phyloP scores from a whole-genome alignment of 1,140 invertebrate genomes.

The Uloborus diversus region DNA sequence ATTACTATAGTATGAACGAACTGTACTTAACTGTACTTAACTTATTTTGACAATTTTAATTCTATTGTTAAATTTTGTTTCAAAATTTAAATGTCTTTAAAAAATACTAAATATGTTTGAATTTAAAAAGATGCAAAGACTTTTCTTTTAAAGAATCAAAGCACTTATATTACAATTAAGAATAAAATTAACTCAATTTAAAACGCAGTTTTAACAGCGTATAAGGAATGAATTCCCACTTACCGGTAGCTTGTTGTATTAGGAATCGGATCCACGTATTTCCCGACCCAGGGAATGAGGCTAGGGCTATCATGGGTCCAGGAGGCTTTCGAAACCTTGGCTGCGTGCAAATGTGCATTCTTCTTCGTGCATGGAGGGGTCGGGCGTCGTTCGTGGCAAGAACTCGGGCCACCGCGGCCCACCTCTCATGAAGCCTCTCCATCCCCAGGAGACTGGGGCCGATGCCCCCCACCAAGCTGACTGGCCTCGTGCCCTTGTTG shows the following conservation, averaged over 20 bases:
- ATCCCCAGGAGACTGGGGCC: constrained; percentile 12
- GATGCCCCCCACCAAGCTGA: constrained; percentile 8
- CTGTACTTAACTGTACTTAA: too few species aligned
- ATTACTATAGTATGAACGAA: too few species aligned
- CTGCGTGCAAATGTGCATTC: constrained; percentile 12
- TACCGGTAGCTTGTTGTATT: constrained; percentile 79
- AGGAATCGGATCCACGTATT: constrained; percentile 83
- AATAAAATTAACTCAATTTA: too few species aligned
- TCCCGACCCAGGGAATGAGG: constrained; percentile 80
- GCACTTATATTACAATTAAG: too few species aligned
- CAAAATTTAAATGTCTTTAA: too few species aligned
- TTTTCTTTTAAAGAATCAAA: too few species aligned
- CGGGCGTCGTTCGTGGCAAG: constrained; percentile 6
- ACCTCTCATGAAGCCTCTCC: constrained; percentile 34
- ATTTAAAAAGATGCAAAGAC: too few species aligned
- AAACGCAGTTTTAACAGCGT: too few species aligned
- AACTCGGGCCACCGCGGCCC: constrained; percentile 30
- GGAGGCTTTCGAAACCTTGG: constrained; percentile 64
- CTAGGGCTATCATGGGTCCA: constrained; percentile 71
- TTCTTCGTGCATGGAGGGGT: not conserved
- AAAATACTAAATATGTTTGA: too few species aligned
- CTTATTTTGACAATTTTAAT: too few species aligned
- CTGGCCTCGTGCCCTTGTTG: not conserved
- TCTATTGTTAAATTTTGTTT: too few species aligned
- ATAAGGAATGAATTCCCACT: too few species aligned